These are phyloP conservation scores for Xenentodon cancila DNA, from an alignment of 2,797 vertebrate species.

Conservation along the genomic window DNA sequence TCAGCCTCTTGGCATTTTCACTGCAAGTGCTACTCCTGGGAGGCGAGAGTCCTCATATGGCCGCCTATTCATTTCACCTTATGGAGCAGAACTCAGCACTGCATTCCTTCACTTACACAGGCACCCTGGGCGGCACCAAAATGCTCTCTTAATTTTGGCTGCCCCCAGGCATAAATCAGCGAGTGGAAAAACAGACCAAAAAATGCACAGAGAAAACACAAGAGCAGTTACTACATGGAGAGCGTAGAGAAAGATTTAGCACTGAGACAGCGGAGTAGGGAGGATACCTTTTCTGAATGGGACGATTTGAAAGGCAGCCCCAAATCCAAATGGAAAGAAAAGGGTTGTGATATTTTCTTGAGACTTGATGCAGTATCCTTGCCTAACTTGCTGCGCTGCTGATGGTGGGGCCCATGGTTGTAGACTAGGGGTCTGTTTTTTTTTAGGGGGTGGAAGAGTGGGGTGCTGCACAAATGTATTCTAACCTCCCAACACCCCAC, in stretches of 20 bases:
- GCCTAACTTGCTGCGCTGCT: conserved; percentile 32
- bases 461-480: conserved; percentile 74
- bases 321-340: conserved; percentile 23
- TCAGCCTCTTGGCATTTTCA: conserved; percentile 47
- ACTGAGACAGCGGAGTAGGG: conserved; percentile 42
- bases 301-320: conserved; percentile 5
- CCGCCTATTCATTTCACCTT: conserved; percentile 80
- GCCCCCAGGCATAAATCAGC: conserved; percentile 82
- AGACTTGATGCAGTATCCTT: conserved; percentile 23
- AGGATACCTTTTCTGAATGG: conserved; percentile 50
- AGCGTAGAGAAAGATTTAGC: conserved; percentile 60
- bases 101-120: conserved; percentile 79
- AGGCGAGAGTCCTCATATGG: conserved; percentile 66
- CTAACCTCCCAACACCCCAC: conserved; percentile 73
- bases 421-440: conserved; percentile 67
- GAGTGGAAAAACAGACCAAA: conserved; percentile 83
- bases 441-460: conserved; percentile 62
- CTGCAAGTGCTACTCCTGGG: conserved; percentile 47
- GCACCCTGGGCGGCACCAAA: conserved; percentile 82
- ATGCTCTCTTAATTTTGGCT: conserved; percentile 83
- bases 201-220: conserved; percentile 81
- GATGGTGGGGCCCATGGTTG: conserved; percentile 48
- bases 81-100: conserved; percentile 75
- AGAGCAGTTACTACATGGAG: conserved; percentile 58
- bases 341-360: conserved; percentile 30